Percentiles rank a stretch among this genome's conserved stretches.
Conservation (phyloP, 1,140 invertebrate species). For the Bombus pyrosoma region DNA sequence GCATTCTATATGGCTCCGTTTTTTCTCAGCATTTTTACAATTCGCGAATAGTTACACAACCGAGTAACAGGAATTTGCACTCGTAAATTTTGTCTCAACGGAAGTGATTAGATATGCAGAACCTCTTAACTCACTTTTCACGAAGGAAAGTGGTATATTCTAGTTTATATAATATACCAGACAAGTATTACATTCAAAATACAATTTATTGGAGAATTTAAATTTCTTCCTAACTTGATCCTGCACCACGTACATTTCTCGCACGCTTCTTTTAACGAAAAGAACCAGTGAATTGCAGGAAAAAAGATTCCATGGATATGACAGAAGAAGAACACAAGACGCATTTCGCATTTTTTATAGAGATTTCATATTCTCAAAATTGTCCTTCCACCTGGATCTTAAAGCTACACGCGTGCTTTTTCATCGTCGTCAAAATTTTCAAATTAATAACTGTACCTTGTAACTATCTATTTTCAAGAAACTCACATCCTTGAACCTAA, state of each 20-base stretch:
- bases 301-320: too few species aligned
- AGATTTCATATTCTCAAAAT: too few species aligned
- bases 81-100: not conserved
- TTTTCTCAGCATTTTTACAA: too few species aligned
- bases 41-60: not conserved
- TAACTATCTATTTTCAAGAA: not conserved
- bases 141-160: not conserved
- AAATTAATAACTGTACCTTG: not conserved
- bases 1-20: not conserved
- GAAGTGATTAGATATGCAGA: constrained; percentile 7
- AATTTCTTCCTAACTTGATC: not conserved
- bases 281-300: too few species aligned
- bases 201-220: not conserved
- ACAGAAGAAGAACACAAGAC: too few species aligned
- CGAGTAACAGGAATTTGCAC: not conserved
- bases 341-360: too few species aligned
- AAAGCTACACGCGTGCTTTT: too few species aligned
- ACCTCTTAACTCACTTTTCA: not conserved
- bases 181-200: not conserved
- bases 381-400: too few species aligned
- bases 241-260: too few species aligned
- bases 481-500: not conserved
- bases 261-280: too few species aligned
- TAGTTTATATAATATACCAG: not conserved
- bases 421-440: too few species aligned